Evolutionary conservation across 2,888 invertebrate species (phyloP).

Genomic region (Dryocosmus kuriphilus): DNA sequence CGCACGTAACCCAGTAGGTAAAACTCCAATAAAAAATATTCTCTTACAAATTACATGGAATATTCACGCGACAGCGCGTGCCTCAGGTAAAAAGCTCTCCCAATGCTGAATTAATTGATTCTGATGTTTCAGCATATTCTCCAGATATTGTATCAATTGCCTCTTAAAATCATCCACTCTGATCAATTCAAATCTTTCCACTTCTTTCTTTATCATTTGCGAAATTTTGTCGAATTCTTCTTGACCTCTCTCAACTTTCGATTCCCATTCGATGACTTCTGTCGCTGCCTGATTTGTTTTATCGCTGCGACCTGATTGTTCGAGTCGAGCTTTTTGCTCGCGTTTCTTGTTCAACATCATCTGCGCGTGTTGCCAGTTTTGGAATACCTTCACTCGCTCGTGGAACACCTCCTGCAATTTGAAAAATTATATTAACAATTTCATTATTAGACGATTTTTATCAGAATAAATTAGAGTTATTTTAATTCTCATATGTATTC

Average conservation of each 20-base stretch:
- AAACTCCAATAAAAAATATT: slow-evolving; percentile 34
- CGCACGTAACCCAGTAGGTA: slow-evolving; percentile 25
- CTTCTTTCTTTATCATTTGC: slow-evolving; percentile 94
- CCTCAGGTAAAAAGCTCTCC: slow-evolving; percentile 98
- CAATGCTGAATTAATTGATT: slow-evolving; percentile 95
- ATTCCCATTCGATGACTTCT: slow-evolving; percentile 98
- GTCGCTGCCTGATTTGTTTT: slow-evolving; percentile 92
- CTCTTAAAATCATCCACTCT: slow-evolving; percentile 94
- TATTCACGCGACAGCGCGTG: slow-evolving; percentile 92
- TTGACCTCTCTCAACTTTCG: slow-evolving; percentile 97
- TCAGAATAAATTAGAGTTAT: neutral
- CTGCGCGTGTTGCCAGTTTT: slow-evolving; percentile 98
- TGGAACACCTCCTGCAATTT: slow-evolving; percentile 83
- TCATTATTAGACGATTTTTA: too few species aligned
- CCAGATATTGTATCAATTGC: slow-evolving; percentile 93
- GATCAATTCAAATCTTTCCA: slow-evolving; percentile 93
- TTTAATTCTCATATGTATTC: neutral
- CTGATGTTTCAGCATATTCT: slow-evolving; percentile 96
- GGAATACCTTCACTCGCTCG: slow-evolving; percentile 90
- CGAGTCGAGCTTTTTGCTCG: slow-evolving; percentile 95
- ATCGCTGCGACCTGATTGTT: slow-evolving; percentile 93
- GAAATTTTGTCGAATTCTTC: slow-evolving; percentile 98
- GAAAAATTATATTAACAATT: slow-evolving; percentile 40
- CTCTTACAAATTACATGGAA: slow-evolving; percentile 53
- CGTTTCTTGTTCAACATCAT: slow-evolving; percentile 95